Base-by-base conservation (phyloP, 2,113 vertebrate species). In the Cairina moschata region DNA sequence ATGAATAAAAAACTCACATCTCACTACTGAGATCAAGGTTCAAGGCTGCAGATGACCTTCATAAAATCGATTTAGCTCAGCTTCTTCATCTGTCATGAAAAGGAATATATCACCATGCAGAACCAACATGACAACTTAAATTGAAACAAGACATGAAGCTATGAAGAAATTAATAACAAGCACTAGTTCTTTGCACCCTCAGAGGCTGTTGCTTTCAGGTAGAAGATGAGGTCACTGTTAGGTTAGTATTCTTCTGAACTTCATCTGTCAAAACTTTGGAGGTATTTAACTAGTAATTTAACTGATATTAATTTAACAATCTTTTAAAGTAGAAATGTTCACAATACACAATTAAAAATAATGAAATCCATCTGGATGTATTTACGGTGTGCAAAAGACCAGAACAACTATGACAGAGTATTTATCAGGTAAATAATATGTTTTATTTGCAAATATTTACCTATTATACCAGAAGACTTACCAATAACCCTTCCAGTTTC, bases 41-140 rank as follows among this genome's bases (percentile, higher is more conserved):
- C 93, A 95, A 92, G 65, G 29, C 46, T 84, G n/a, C 1, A 1
- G 21, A 82, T 91, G 66, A 95, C 83, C 54, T 83, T 92, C 69
- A 78, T 81, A 36, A 86, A 93, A 90, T 17, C 4, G 9, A 83
- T 85, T 96, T 94, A 88, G 63, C 18, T 91, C 58, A 78, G 26
- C 8, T 25, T 84, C 75, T 92, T 84, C 38, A 60, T 82, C 81
- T 91, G 38, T 58, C 50, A 42, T 46, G 38, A 54, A 85, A 74
- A 86, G 17, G 68, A 86, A 82, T 92, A 58, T 59, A 95, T 96
- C 76, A 91, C 38, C 50, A 58, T 56, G 55, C 40, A 90, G 68
- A 96, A 87, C 13, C 71, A 89, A 92, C 71, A 73, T 40, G 95
- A 93, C 66, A 86, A 85, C 54, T 73, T 90, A 93, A 96, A 95